phyloP scores from a whole-genome alignment of 2,888 invertebrate species.

The Amphimallon solstitiale region DNA sequence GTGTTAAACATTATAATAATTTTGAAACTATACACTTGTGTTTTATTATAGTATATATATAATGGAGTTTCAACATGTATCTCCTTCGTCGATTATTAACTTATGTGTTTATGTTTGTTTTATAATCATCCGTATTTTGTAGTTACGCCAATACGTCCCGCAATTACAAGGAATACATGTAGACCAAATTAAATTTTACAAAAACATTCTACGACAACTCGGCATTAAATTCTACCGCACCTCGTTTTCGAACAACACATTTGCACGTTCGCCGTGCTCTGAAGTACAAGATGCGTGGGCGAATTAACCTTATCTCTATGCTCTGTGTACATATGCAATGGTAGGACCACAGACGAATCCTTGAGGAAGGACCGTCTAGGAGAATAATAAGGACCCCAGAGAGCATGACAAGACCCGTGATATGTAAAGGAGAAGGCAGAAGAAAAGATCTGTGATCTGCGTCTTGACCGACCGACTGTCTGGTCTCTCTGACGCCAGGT shows the following conservation, averaged over 20 bases:
- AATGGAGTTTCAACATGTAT: too few relatives aligned
- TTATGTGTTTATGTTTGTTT: background rate
- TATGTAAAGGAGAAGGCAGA: slow-evolving; percentile 42
- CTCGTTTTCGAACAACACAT: slow-evolving; percentile 2
- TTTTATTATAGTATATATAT: too few relatives aligned
- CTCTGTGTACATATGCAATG: background rate
- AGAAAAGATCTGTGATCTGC: slow-evolving; percentile 45
- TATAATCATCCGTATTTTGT: background rate
- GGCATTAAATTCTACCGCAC: slow-evolving; percentile 10
- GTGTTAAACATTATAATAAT: too few relatives aligned
- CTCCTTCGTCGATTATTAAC: background rate
- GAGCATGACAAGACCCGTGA: slow-evolving; percentile 43
- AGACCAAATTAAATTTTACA: background rate
- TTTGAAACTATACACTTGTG: too few relatives aligned
- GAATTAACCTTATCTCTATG: slow-evolving; percentile 39
- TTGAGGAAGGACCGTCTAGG: slow-evolving; percentile 50
- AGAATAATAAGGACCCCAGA: slow-evolving; percentile 29
- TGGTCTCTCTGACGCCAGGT: slow-evolving; percentile 63
- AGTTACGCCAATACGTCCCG: background rate
- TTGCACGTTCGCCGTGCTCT: background rate
- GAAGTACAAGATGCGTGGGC: slow-evolving; percentile 34
- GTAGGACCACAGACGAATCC: slow-evolving; percentile 47
- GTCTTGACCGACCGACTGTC: slow-evolving; percentile 53
- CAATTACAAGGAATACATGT: too few relatives aligned
- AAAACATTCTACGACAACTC: background rate